Evolutionary conservation across 2,113 vertebrate genomes (phyloP).

Genomic region (Delphinus delphis): DNA sequence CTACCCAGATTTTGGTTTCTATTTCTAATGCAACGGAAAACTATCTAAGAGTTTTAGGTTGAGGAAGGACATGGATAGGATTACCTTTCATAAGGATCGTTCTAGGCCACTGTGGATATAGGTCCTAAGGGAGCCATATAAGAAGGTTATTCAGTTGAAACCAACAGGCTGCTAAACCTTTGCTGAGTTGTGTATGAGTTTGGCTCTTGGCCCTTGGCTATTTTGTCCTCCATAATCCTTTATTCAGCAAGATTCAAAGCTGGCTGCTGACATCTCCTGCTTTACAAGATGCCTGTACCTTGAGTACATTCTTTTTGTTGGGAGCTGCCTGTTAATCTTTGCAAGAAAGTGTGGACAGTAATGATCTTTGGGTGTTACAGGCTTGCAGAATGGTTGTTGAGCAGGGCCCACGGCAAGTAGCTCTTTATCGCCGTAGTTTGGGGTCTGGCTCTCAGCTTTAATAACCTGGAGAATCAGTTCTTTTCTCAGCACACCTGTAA

Average conservation of each 20-base stretch:
- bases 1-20: not conserved
- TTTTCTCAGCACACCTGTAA: not conserved
- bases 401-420: not conserved
- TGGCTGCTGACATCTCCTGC: not conserved
- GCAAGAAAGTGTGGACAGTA: not conserved
- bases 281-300: not conserved
- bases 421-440: no score
- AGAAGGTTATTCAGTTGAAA: not conserved
- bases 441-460: not conserved
- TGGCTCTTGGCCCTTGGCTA: not conserved
- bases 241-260: not conserved
- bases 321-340: not conserved
- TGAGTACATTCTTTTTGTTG: not conserved
- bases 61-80: not conserved
- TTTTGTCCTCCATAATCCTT: not conserved
- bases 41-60: not conserved
- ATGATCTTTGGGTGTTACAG: not conserved
- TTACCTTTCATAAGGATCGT: not conserved
- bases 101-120: not conserved
- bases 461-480: not conserved
- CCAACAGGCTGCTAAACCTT: not conserved
- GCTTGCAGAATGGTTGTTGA: not conserved
- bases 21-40: not conserved
- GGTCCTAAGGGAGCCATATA: not conserved
- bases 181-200: not conserved